Percentiles rank a stretch among this genome's conserved stretches.
These are phyloP conservation scores for Chauna torquata DNA, from an alignment of 2,113 vertebrate genomes.

Conservation along the genomic window DNA sequence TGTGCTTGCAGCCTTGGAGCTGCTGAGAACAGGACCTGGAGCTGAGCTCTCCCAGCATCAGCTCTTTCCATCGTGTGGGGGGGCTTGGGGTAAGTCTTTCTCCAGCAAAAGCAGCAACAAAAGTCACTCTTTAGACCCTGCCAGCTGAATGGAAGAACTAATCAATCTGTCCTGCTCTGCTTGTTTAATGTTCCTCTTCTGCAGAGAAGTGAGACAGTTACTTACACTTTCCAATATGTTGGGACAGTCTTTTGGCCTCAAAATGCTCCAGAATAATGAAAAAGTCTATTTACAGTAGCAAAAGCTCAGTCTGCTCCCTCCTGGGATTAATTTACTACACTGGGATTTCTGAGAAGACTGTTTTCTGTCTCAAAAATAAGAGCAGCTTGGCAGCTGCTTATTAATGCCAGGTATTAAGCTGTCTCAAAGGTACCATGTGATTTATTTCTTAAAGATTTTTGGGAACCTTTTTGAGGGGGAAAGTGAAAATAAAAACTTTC, in stretches of 20 bases:
- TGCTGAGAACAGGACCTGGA: background rate
- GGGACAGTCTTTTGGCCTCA: conserved; percentile 58
- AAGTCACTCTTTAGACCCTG: background rate
- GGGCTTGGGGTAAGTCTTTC: background rate
- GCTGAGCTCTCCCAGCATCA: background rate
- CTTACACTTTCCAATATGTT: conserved; percentile 43
- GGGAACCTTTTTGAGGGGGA: background rate
- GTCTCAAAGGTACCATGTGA: background rate
- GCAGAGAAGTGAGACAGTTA: conserved; percentile 42
- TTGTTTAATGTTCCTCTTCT: conserved; percentile 28
- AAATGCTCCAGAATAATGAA: conserved; percentile 60
- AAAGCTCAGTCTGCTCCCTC: conserved; percentile 39
- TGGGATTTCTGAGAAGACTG: conserved; percentile 24
- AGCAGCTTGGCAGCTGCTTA: background rate
- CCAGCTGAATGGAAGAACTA: conserved; percentile 23
- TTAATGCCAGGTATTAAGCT: background rate
- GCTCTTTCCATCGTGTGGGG: background rate
- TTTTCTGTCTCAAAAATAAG: background rate
- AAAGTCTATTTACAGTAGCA: conserved; percentile 69
- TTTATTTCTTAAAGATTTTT: background rate
- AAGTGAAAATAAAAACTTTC: background rate
- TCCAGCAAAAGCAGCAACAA: background rate
- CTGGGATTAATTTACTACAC: conserved; percentile 62
- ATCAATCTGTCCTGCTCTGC: background rate
- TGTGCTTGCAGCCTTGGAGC: background rate